phyloP scores from a whole-genome alignment of 2,113 vertebrate species.

The Progne subis region DNA sequence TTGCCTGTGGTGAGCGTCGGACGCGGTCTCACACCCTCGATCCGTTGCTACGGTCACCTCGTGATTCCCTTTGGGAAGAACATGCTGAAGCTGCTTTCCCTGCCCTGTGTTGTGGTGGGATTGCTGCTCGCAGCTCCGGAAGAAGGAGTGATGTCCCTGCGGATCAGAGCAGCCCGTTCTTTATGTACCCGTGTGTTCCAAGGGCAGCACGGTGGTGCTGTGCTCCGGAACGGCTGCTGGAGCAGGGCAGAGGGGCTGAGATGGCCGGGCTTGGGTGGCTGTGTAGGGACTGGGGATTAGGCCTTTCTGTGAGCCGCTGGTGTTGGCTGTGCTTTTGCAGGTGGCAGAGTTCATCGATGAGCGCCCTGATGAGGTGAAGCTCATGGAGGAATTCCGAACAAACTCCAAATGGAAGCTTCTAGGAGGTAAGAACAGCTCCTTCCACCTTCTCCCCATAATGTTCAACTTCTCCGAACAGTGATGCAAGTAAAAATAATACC shows the following conservation, averaged over 20 bases:
- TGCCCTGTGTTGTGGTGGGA: accelerated
- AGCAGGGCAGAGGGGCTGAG: accelerated
- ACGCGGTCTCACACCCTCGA: accelerated
- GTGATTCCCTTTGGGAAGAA: neutral
- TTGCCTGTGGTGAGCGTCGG: slow-evolving; percentile 68
- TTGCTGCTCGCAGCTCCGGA: accelerated
- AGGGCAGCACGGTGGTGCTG: accelerated
- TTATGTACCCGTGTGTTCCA: accelerated
- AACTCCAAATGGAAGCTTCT: slow-evolving; percentile 90
- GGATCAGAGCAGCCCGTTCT: accelerated
- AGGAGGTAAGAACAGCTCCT: slow-evolving; percentile 78
- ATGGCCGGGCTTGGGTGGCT: accelerated
- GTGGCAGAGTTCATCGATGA: slow-evolving; percentile 94
- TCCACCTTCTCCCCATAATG: accelerated
- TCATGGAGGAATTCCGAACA: slow-evolving; percentile 87
- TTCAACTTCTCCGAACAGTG: accelerated
- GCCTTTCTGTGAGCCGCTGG: accelerated
- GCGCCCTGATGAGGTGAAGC: slow-evolving; percentile 89
- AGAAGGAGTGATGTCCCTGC: too few species aligned
- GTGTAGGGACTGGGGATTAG: accelerated
- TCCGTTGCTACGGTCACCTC: accelerated
- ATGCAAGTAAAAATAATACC: accelerated
- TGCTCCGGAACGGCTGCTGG: accelerated
- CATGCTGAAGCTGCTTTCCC: accelerated
- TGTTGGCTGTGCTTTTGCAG: slow-evolving; percentile 44